Conservation (phyloP, 1,140 invertebrate genomes). For the Aphis craccivora region DNA sequence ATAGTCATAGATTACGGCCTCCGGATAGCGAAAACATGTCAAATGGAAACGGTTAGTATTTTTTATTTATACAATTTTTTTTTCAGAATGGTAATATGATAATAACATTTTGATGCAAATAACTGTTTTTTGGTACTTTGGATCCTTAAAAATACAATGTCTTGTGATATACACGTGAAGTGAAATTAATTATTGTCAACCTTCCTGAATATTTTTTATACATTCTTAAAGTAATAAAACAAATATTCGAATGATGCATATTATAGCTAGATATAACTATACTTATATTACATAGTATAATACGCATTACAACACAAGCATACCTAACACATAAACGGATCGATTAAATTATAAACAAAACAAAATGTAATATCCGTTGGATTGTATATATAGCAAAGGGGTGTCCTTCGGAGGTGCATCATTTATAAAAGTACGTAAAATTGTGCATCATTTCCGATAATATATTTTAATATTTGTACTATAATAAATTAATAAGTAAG, state of each 20-base stretch:
- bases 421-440: not conserved
- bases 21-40: conserved; percentile 67
- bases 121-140: not conserved
- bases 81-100: not conserved
- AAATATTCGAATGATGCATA: not conserved
- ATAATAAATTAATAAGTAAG: not conserved
- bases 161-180: not conserved
- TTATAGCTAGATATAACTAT: too few species aligned
- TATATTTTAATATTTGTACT: too few species aligned
- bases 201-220: not conserved
- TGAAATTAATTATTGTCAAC: not conserved
- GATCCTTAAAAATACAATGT: not conserved
- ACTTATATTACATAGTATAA: too few species aligned
- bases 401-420: too few species aligned
- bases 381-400: too few species aligned
- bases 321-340: too few species aligned
- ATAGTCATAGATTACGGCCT: conserved; percentile 74
- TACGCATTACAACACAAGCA: too few species aligned
- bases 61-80: not conserved
- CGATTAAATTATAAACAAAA: too few species aligned
- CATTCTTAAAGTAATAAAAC: not conserved
- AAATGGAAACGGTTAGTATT: conserved; percentile 59
- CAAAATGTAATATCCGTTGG: too few species aligned
- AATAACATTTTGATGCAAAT: not conserved
- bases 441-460: too few species aligned